Base-by-base conservation (phyloP, 2,797 vertebrate genomes). In the Huso huso region DNA sequence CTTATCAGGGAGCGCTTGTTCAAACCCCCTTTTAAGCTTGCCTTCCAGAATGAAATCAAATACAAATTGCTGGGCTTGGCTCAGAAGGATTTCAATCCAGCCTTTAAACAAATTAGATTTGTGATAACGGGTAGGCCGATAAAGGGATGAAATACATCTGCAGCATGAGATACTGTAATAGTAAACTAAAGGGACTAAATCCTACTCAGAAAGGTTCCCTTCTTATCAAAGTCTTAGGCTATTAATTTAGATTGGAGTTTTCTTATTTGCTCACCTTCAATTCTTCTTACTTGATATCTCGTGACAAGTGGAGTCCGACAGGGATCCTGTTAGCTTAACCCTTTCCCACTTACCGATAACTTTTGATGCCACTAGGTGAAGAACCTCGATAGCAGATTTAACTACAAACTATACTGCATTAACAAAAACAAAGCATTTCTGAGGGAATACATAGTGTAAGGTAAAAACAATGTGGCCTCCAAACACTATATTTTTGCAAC, bases 81-180 rank as follows among this genome's bases (percentile, higher is more conserved):
- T 58, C 15, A 13, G 55, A 7, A n/a, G 55, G 55, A 6, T 58
- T 58, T 58, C 55, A 58, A n/a, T 58, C 55, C 55, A n/a, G 55
- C 55, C 55, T 58, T 11, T 7, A 58, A 58, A 58, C 11, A 58
- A 58, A 58, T 58, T 11, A 58, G 55, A 58, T 58, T n/a, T 58
- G 55, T n/a, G 55, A 58, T 58, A 58, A 58, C 55, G 12, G 55
- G 55, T 13, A n/a, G 55, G 12, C 55, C 1, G 55, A 58, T 58
- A 58, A 58, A 58, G 55, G 55, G 55, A 58, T 58, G 55, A 58
- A 58, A 15, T 11, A 58, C 55, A 58, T n/a, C 55, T n/a, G 55
- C 55, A 58, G 10, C 55, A 58, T 11, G 55, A 58, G 12, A 58
- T 11, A 11, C 55, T 58, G 12, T n/a, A 58, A 58, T 6, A 58